Percentiles rank a stretch among this genome's conserved stretches.
These are phyloP conservation scores for Chloropsis hardwickii DNA, from an alignment of 2,113 vertebrate species.

Conservation along the genomic window DNA sequence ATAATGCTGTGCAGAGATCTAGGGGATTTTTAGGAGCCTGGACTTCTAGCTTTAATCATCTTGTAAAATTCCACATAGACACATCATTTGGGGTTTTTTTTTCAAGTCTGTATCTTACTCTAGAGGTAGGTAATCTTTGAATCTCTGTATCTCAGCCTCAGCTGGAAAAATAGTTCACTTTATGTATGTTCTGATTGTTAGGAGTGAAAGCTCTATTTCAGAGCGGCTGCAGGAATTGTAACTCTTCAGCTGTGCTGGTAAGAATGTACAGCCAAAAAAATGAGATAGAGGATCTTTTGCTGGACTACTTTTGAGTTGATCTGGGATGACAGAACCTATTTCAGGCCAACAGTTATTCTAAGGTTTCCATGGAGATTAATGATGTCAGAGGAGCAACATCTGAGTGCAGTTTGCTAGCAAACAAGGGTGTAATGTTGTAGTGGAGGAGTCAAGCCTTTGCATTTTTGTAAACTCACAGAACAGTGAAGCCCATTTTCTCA, in stretches of 20 bases:
- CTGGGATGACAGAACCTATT: slow-evolving; percentile 57
- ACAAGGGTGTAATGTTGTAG: slow-evolving; percentile 30
- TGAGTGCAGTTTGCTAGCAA: slow-evolving; percentile 60
- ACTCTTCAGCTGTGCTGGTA: slow-evolving; percentile 5
- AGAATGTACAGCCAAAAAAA: slow-evolving; percentile 21
- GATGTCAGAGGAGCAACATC: slow-evolving; percentile 69
- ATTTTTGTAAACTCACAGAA: slow-evolving; percentile 3
- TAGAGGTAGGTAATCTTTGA: neutral
- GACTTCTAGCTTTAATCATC: neutral
- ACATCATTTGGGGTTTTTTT: neutral
- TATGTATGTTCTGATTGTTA: slow-evolving; percentile 1
- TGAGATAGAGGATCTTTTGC: slow-evolving; percentile 45
- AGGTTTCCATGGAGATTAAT: slow-evolving; percentile 75
- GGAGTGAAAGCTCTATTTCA: slow-evolving; percentile 34
- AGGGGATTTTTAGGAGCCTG: neutral
- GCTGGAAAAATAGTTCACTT: slow-evolving; percentile 12
- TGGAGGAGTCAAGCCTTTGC: neutral
- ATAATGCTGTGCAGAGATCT: neutral
- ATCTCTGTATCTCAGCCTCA: neutral
- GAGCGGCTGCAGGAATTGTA: neutral
- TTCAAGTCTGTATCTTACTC: neutral
- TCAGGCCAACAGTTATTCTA: slow-evolving; percentile 48
- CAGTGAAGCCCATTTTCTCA: neutral
- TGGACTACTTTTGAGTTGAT: slow-evolving; percentile 56
- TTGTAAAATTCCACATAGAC: neutral